Percentiles rank a stretch among this genome's conserved stretches.
Evolutionary conservation across 1,140 invertebrate genomes (phyloP).

Genomic region (Cheumatopsyche charites): DNA sequence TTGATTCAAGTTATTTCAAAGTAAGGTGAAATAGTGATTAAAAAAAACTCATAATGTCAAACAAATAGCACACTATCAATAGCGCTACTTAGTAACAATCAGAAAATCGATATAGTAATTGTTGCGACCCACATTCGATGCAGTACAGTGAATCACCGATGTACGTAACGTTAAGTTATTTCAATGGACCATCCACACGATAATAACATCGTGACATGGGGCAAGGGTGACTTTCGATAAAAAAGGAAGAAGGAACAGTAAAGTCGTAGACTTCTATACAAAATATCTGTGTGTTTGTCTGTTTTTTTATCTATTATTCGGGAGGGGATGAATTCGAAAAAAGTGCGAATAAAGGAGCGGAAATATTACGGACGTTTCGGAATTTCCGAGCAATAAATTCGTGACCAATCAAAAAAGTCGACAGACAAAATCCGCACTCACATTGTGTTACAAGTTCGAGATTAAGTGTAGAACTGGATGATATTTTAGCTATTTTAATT

Average conservation of each 20-base stretch:
- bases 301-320: too few species aligned
- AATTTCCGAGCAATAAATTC: constrained; percentile 49
- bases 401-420: constrained; percentile 48
- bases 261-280: too few species aligned
- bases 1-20: too few species aligned
- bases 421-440: constrained; percentile 37
- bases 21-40: too few species aligned
- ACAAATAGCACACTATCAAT: neutral
- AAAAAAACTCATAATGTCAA: too few species aligned
- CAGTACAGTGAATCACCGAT: neutral
- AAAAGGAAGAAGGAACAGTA: too few species aligned
- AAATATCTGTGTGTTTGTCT: too few species aligned
- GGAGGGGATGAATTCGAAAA: constrained; percentile 28
- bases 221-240: too few species aligned
- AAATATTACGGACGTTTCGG: constrained; percentile 47
- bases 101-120: constrained; percentile 26
- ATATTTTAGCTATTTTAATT: neutral
- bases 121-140: neutral
- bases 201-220: too few species aligned
- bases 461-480: too few species aligned
- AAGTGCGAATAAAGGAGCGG: constrained; percentile 45
- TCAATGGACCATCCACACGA: too few species aligned
- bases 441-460: constrained; percentile 13
- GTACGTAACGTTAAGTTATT: too few species aligned
- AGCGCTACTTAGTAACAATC: constrained; percentile 23